Evolutionary conservation across 2,113 vertebrate species (phyloP).

Genomic region (Lepus europaeus): DNA sequence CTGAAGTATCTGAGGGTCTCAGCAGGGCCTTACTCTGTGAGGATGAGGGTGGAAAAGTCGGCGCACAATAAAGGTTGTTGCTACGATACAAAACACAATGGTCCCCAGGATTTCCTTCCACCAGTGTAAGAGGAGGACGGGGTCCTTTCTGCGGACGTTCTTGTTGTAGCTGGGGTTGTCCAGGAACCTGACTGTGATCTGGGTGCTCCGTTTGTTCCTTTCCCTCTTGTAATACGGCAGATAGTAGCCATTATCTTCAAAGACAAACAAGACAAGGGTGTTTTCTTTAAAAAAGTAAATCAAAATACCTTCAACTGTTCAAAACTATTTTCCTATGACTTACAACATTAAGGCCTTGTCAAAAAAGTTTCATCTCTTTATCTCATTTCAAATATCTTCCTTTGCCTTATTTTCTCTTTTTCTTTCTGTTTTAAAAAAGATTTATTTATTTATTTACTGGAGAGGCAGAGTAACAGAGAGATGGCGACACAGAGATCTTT

Average conservation of each 20-base stretch:
- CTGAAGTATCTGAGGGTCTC: conserved; percentile 45
- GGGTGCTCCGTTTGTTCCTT: conserved; percentile 91
- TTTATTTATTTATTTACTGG: too few relatives aligned
- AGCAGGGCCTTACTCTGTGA: conserved; percentile 88
- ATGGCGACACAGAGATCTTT: too few relatives aligned
- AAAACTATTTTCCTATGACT: conserved; percentile 35
- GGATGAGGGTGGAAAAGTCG: conserved; percentile 95
- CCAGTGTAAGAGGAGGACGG: conserved; percentile 96
- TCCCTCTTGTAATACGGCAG: conserved; percentile 94
- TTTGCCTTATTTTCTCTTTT: background rate
- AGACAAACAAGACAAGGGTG: background rate
- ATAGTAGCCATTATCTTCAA: conserved; percentile 97
- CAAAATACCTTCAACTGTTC: background rate
- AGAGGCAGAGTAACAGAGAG: too few relatives aligned
- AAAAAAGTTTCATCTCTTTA: background rate
- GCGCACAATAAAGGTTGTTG: conserved; percentile 97
- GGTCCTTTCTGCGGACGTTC: conserved; percentile 93
- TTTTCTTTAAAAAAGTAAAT: background rate
- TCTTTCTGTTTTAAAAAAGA: too few relatives aligned
- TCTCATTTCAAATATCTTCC: background rate
- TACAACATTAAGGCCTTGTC: background rate
- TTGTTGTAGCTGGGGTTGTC: conserved; percentile 84
- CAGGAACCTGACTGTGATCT: conserved; percentile 91
- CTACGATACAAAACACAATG: conserved; percentile 96
- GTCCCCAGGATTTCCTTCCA: conserved; percentile 99